Evolutionary conservation across 2,888 invertebrate species (phyloP), one percentile per base, ranked within the genome.

Genomic region (Didymodactylos carnosus): DNA sequence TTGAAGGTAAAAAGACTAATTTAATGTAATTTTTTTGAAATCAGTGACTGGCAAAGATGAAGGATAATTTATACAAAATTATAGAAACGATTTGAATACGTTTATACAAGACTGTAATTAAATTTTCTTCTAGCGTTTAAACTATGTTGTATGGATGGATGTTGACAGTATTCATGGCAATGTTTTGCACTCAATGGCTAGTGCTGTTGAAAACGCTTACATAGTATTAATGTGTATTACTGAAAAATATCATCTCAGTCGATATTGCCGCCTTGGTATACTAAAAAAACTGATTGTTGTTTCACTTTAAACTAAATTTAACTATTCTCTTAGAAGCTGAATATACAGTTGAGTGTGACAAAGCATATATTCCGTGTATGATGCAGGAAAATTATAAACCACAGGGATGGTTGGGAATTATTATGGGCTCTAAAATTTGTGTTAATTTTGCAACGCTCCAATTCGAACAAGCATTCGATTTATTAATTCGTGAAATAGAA

Each of bases 401-500:
- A 23, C 41, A 19, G 11, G 70, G 70, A 41, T 70, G 70, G 70
- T 40, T 70, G n/a, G 71, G 71, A 7, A 71, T 71, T n/a, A 71
- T 71, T 14, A 46, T 39, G 14, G 71, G 71, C 40, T 29, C 71
- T 40, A 51, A 51, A 35, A 23, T 71, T n/a, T 40, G 43, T 39
- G n/a, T 49, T 39, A 43, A 71, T 23, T 71, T 71, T 51, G 40
- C 71, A 11, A 5, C 5, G 35, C 19, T 35, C 11, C 35, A 29
- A 35, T 62, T 62, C 11, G 35, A 35, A 11, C 35, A 62, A 62
- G 62, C 62, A 62, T 62, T 29, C n/a, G 19, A 35, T 29, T 29
- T 29, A 62, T 35, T 62, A 62, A 10, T 62, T 35, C 35, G 62
- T 35, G 62, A 62, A 62, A 35, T 62, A 10, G 62, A 62, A 35